A percentile compares a stretch with the other conserved stretches of the same genome.
phyloP scores from a whole-genome alignment of 2,113 vertebrate genomes.

The Oceanodroma tethys region DNA sequence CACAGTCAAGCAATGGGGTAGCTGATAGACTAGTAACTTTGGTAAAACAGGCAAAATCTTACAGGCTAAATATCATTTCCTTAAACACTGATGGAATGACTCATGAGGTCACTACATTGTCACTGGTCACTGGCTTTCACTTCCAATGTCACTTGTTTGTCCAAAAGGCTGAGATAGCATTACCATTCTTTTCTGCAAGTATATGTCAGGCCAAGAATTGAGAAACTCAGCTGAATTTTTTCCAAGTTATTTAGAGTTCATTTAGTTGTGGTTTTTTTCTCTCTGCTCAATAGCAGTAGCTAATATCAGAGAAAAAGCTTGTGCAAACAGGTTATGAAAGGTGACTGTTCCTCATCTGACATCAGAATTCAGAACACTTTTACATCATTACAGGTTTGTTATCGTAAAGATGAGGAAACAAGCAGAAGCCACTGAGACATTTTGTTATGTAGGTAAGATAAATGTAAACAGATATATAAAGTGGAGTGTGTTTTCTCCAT shows the following conservation, averaged over 20 bases:
- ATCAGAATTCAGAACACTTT: neutral
- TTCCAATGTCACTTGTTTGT: neutral
- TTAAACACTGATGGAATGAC: rapidly evolving
- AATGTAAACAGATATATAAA: neutral
- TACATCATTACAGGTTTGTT: neutral
- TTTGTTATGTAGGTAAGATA: neutral
- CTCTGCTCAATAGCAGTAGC: rapidly evolving
- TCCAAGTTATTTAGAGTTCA: neutral
- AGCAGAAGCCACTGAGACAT: neutral
- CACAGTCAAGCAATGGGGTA: neutral
- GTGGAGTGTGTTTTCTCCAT: neutral
- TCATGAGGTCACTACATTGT: neutral
- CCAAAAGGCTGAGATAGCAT: rapidly evolving
- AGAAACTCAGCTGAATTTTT: neutral
- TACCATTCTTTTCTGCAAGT: neutral
- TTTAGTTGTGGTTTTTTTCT: neutral
- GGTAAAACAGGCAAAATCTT: neutral
- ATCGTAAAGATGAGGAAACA: neutral
- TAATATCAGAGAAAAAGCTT: neutral
- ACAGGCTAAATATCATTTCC: neutral
- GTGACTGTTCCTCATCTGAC: neutral
- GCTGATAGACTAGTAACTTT: neutral
- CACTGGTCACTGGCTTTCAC: neutral
- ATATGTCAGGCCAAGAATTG: neutral
- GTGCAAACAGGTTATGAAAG: neutral